phyloP scores from a whole-genome alignment of 2,113 vertebrate genomes.

The Cyrtonyx montezumae region DNA sequence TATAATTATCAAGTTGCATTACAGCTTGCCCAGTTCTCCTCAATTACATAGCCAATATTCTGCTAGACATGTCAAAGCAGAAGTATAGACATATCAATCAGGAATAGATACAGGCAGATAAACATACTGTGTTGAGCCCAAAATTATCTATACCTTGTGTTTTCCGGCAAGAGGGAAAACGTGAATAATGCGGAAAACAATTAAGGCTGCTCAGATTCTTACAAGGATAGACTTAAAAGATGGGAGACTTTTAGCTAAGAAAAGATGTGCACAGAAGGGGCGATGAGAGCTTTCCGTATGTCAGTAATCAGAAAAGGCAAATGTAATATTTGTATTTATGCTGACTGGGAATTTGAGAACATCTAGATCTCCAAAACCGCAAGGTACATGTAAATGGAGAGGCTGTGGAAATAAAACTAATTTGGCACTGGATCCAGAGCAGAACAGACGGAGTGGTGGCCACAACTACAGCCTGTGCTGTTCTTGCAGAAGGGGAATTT shows the following conservation, averaged over 20 bases:
- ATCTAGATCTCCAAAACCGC: background rate
- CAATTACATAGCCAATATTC: background rate
- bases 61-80: background rate
- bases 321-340: background rate
- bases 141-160: background rate
- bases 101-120: background rate
- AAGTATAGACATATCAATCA: rapidly evolving
- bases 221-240: background rate
- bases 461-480: background rate
- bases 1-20: background rate
- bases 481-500: background rate
- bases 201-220: background rate
- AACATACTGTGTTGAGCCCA: background rate
- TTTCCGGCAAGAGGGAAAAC: background rate
- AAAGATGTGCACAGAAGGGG: background rate
- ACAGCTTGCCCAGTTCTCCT: background rate
- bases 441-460: background rate
- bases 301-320: background rate
- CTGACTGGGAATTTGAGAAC: background rate
- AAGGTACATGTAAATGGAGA: background rate
- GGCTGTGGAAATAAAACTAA: background rate
- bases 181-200: background rate
- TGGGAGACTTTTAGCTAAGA: conserved; percentile 3
- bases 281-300: background rate
- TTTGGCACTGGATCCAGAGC: background rate